Evolutionary conservation across 1,140 invertebrate genomes (phyloP), one percentile per base, ranked within the genome.

Genomic region (Magallana ariakensis): DNA sequence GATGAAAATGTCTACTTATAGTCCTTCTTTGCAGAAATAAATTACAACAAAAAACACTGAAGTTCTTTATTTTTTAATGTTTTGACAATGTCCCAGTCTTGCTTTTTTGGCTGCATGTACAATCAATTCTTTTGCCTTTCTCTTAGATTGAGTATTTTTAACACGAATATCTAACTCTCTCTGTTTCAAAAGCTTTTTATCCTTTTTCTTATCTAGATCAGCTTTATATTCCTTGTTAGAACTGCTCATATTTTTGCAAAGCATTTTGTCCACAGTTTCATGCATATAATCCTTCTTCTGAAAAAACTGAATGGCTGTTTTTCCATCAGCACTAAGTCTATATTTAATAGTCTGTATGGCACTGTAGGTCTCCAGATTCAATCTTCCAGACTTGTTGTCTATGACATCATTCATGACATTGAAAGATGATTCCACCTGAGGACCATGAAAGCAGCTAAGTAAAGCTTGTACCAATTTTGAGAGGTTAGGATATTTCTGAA

Each of bases 381-480:
- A 62, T 60, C 88, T 85, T 19, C 86, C 75, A 57, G 87, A 89
- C 26, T 86, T 88, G 9, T 62, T 60, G 62, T 87, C 89, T 55
- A 90, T 87, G 15, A 90, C 56, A 54, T 90, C 84, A 80, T 84
- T 86, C 89, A 87, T 90, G 13, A 86, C 70, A 60, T 87, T 89
- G 22, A 89, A 90, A 6, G 80, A 86, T 16, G 62, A 66, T 70
- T 90, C 87, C 1, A 89, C 87, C 56, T 83, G 75, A n/a, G 83
- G 85, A n/a, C 84, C 84, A 87, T 90, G 84, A 66, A 90, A 90
- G 19, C 87, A 90, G n/a, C 56, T 83, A 16, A 89, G 53, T 11
- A 83, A 16, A 80, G 89, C 60, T 15, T 62, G 54, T 15, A 87
- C 83, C 26, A 89, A 15, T 62, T 89, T 90, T 6, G 57, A 60